Conservation (phyloP, 2,797 vertebrate species). For the Lepidocolaptes lacrymiger region DNA sequence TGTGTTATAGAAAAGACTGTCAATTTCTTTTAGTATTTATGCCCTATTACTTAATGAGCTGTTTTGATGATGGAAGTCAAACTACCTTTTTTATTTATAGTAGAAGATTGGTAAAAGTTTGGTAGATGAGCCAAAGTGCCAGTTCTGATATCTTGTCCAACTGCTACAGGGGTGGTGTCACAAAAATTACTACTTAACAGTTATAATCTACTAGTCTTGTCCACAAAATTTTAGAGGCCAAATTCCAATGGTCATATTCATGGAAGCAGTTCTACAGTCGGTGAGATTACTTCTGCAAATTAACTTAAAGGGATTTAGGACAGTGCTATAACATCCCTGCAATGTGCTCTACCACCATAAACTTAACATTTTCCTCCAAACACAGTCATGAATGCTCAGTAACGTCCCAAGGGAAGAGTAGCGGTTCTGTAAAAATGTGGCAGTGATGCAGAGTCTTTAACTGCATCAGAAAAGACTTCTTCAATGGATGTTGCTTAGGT, state of each 20-base stretch:
- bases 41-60: constrained; percentile 72
- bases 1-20: constrained; percentile 69
- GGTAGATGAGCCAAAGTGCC: neutral
- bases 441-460: neutral
- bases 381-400: rapidly evolving
- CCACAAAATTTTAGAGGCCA: neutral
- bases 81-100: constrained; percentile 68
- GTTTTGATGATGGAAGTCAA: constrained; percentile 70
- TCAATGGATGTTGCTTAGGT: neutral
- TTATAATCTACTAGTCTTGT: neutral
- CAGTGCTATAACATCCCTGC: neutral
- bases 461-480: neutral
- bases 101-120: constrained; percentile 17
- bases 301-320: neutral
- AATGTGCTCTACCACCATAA: neutral
- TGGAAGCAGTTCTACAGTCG: neutral
- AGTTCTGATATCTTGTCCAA: neutral
- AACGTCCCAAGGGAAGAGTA: neutral
- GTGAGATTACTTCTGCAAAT: neutral
- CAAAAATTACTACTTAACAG: neutral
- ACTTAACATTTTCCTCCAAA: neutral
- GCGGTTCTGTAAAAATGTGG: neutral
- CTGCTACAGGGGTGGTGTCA: neutral
- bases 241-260: neutral
- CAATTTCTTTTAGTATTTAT: constrained; percentile 74